phyloP scores from a whole-genome alignment of 1,140 invertebrate genomes.

The Zaprionus africanus region DNA sequence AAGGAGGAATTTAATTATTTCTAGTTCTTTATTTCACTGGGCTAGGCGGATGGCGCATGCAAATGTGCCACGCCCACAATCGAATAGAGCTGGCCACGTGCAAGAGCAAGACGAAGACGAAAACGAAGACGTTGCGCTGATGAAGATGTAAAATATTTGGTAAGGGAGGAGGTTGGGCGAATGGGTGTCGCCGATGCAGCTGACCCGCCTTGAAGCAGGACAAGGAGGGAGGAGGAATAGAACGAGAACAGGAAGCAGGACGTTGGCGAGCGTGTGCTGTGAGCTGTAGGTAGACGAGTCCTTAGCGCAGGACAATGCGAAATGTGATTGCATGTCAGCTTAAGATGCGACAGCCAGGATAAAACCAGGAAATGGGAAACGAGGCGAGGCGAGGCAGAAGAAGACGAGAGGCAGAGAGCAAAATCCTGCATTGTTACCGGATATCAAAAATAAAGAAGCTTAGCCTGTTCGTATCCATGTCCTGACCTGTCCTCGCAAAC shows the following conservation, averaged over 20 bases:
- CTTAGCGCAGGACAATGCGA: conserved; percentile 57
- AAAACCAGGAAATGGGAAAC: conserved; percentile 67
- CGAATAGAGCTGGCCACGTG: conserved; percentile 63
- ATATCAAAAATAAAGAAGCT: conserved; percentile 68
- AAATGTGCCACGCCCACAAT: conserved; percentile 63
- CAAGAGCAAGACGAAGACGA: conserved; percentile 19
- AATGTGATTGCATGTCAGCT: conserved; percentile 81
- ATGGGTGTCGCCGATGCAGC: conserved; percentile 33
- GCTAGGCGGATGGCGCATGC: conserved; percentile 19
- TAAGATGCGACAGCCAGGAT: conserved; percentile 59
- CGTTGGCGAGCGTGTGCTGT: conserved; percentile 7
- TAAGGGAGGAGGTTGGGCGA: conserved; percentile 13
- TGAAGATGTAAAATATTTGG: conserved; percentile 2
- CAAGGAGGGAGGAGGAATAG: conserved; percentile 24
- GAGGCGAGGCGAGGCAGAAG: neutral
- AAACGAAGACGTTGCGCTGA: neutral
- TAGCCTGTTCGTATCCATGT: conserved; percentile 28
- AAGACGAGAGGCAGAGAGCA: conserved; percentile 18
- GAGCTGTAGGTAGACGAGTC: conserved; percentile 35
- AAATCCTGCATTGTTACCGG: conserved; percentile 66
- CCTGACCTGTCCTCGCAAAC: neutral
- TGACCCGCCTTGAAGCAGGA: conserved; percentile 44
- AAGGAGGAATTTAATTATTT: conserved; percentile 33
- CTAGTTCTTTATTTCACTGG: neutral
- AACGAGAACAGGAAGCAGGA: conserved; percentile 39